Conservation (phyloP, 2,113 vertebrate species). For the Thamnophis sirtalis region DNA sequence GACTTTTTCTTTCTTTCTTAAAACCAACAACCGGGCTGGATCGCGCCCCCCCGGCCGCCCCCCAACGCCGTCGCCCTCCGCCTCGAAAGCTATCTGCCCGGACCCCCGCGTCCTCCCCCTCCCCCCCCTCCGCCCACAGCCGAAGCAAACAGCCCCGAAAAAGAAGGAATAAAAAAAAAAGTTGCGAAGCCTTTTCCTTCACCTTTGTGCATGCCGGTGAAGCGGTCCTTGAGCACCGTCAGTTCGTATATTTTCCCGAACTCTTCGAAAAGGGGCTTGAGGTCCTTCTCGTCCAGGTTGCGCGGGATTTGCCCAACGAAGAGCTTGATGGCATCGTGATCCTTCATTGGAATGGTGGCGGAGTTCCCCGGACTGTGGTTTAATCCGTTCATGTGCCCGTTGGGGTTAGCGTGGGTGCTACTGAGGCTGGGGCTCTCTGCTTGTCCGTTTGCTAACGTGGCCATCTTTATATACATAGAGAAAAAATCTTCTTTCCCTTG, state of each 20-base stretch:
- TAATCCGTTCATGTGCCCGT: conserved; percentile 99
- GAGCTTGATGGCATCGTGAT: conserved; percentile 99
- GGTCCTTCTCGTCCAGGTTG: conserved; percentile 99
- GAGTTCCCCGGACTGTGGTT: conserved; percentile 93
- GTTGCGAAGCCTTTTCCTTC: conserved; percentile 68
- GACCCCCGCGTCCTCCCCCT: conserved; percentile 32
- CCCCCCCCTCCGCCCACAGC: conserved; percentile 20
- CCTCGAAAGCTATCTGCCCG: conserved; percentile 21
- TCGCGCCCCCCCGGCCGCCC: background rate
- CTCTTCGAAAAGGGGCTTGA: conserved; percentile 99
- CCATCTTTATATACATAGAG: conserved; percentile 96
- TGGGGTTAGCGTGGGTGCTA: conserved; percentile 86
- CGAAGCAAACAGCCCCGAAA: background rate
- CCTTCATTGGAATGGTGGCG: conserved; percentile 99
- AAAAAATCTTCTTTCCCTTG: conserved; percentile 75
- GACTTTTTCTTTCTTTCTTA: background rate
- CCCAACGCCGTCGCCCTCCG: background rate
- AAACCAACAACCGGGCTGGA: background rate
- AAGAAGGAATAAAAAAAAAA: conserved; percentile 59
- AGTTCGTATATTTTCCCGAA: conserved; percentile 99
- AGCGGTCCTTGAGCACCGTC: conserved; percentile 98
- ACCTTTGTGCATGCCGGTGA: conserved; percentile 99
- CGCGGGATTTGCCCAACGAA: conserved; percentile 99
- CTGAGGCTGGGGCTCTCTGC: conserved; percentile 92
- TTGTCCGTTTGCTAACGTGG: conserved; percentile 99